Evolutionary conservation across 2,113 vertebrate genomes (phyloP), one percentile per base, ranked within the genome.

Genomic region (Phaethornis superciliosus): DNA sequence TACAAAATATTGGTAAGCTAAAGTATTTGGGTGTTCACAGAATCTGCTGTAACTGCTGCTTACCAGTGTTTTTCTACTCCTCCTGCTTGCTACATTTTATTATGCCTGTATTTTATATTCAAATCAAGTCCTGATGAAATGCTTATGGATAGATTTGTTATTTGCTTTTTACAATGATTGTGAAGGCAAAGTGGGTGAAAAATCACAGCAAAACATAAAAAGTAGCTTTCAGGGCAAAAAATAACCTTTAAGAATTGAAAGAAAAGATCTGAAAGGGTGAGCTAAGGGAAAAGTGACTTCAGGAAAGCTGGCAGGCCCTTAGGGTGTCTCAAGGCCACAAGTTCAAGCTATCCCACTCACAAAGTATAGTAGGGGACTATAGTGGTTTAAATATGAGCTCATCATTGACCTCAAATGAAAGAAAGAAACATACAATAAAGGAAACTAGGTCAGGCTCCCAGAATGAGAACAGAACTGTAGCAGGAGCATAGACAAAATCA

Each of bases 361-460:
- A 58, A 93, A 52, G 55, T 59, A 7, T 83, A 63, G 92, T 37
- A 90, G 68, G 55, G 82, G 72, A 75, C 83, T 71, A 81, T 86
- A 88, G 28, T 80, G 76, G 55, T 95, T 93, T 95, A 86, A 88
- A 78, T 85, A n/a, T 95, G 96, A 96, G 85, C 92, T 96, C 95
- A 92, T 96, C n/a, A 3, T 67, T 93, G 90, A 96, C 90, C 95
- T 96, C 94, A 94, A 88, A 94, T 44, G 56, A 79, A 88, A 94
- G 64, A 95, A 93, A 93, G 88, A 88, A 92, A 67, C n/a, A 63
- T 88, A 88, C 80, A 95, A 44, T 92, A 64, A 37, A 77, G 64
- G 64, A 96, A 96, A 94, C 51, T 94, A 83, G 96, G 96, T 95
- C 95, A 95, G 76, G 88, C 88, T 96, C 69, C 71, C 65, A 88